Percentiles rank a stretch among this genome's conserved stretches.
These are phyloP conservation scores for Bombycilla garrulus DNA, from an alignment of 2,113 vertebrate species.

Conservation along the genomic window DNA sequence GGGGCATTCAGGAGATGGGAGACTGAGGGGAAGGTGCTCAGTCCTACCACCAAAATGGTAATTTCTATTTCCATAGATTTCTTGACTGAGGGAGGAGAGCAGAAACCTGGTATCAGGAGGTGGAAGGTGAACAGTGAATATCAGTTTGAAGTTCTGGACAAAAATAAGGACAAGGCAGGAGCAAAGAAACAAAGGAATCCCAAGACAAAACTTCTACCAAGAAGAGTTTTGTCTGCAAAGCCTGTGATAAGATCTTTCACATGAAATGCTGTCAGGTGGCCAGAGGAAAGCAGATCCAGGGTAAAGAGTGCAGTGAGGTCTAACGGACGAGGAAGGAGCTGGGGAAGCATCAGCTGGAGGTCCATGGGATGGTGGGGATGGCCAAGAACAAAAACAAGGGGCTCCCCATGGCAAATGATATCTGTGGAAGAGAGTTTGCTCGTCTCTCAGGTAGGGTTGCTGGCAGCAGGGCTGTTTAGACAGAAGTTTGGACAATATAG, in stretches of 20 bases:
- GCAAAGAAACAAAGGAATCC: not conserved
- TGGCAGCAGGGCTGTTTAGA: not conserved
- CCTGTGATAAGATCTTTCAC: slow-evolving; percentile 83
- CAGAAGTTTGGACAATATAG: too few relatives aligned
- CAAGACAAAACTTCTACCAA: slow-evolving; percentile 48
- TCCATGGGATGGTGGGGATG: slow-evolving; percentile 7
- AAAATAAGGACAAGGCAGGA: not conserved
- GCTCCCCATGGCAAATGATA: slow-evolving; percentile 74
- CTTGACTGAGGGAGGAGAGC: slow-evolving; percentile 12
- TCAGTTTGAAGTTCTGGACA: slow-evolving; percentile 43
- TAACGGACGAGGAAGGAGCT: too few relatives aligned
- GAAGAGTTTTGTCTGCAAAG: slow-evolving; percentile 71
- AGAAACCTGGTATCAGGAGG: not conserved
- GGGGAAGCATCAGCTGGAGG: slow-evolving; percentile 75
- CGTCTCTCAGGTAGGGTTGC: slow-evolving; percentile 80
- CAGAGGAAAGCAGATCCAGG: slow-evolving; percentile 70
- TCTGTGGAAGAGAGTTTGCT: slow-evolving; percentile 84
- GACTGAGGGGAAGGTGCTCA: not conserved
- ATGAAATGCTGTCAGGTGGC: slow-evolving; percentile 77
- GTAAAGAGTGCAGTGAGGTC: slow-evolving; percentile 67
- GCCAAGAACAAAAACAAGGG: slow-evolving; percentile 59
- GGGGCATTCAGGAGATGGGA: not conserved
- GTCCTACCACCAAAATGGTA: not conserved
- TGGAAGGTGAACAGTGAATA: slow-evolving; percentile 45
- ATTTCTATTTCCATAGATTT: slow-evolving; percentile 31